Evolutionary conservation across 2,888 invertebrate genomes (phyloP).

Genomic region (Dermolepida albohirtum): DNA sequence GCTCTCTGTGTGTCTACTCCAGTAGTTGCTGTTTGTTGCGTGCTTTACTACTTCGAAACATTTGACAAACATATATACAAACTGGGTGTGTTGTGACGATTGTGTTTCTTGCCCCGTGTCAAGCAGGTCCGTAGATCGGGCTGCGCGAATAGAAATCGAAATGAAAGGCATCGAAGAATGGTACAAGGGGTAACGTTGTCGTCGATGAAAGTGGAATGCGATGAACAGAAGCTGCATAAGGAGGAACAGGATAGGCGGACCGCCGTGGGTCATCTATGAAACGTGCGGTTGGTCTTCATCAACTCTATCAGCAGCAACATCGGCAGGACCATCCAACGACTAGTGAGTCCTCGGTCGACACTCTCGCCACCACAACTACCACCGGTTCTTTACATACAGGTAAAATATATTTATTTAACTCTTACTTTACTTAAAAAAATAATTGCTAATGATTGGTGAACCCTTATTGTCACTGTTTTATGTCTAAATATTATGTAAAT

Average conservation of each 20-base stretch:
- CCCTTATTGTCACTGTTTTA: too few relatives aligned
- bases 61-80: too few relatives aligned
- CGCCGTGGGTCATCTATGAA: constrained; percentile 60
- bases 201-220: constrained; percentile 14
- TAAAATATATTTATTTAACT: constrained; percentile 48
- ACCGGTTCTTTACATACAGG: constrained; percentile 63
- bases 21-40: too few relatives aligned
- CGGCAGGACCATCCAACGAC: constrained; percentile 56
- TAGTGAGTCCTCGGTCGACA: constrained; percentile 61
- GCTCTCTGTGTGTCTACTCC: neutral
- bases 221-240: constrained; percentile 27
- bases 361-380: constrained; percentile 58
- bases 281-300: constrained; percentile 57
- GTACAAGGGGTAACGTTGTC: constrained; percentile 1
- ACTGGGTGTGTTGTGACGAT: constrained; percentile 12
- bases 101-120: constrained; percentile 19
- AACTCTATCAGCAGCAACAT: constrained; percentile 46
- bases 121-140: constrained; percentile 29
- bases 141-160: constrained; percentile 22
- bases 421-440: too few relatives aligned
- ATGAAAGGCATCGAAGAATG: neutral
- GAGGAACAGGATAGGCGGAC: constrained; percentile 51
- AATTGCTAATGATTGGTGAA: too few relatives aligned
- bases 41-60: too few relatives aligned
- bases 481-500: too few relatives aligned